phyloP scores from a whole-genome alignment of 2,113 vertebrate genomes.

The Colinus virginianus region DNA sequence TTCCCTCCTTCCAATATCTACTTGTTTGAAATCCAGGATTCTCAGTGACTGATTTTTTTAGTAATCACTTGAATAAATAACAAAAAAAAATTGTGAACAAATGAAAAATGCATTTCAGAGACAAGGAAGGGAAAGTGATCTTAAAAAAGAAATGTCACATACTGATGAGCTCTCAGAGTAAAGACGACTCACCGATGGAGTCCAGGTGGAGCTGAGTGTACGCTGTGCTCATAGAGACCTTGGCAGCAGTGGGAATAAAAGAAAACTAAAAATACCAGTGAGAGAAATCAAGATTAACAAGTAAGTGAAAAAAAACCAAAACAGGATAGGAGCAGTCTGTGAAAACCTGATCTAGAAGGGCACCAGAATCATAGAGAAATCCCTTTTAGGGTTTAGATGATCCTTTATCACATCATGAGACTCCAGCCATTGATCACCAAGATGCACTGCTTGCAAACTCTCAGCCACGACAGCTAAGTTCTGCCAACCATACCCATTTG shows the following conservation, averaged over 20 bases:
- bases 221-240: rapidly evolving
- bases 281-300: neutral
- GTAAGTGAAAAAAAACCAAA: no score
- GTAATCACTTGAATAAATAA: neutral
- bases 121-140: neutral
- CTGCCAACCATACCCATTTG: neutral
- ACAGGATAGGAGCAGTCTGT: neutral
- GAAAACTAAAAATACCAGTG: neutral
- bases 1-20: neutral
- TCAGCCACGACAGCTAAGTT: neutral
- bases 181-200: neutral
- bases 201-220: neutral
- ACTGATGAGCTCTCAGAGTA: neutral
- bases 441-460: neutral
- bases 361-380: neutral
- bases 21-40: neutral
- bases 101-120: neutral
- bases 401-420: neutral
- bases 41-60: neutral
- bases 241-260: neutral
- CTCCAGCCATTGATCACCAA: neutral
- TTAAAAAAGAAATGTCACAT: neutral
- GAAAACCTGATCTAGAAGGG: neutral
- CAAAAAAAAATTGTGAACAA: neutral
- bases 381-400: neutral